Conservation (phyloP, 2,888 invertebrate genomes). For the Imbricaverruca yamaguchii region DNA sequence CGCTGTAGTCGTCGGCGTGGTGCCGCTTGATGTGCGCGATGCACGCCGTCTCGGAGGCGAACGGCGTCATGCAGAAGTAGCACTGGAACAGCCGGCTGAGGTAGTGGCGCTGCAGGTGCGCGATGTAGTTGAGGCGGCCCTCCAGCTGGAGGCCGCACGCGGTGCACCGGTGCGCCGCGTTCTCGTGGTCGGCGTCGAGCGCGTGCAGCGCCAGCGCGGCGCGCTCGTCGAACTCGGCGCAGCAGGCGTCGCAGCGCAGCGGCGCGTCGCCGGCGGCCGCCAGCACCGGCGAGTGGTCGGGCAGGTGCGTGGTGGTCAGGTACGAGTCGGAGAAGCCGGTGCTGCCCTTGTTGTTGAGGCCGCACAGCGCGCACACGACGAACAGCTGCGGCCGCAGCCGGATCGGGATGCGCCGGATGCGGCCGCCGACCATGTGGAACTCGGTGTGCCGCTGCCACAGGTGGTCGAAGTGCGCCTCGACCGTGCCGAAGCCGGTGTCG, state of each 20-base stretch:
- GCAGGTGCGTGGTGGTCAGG: constrained; percentile 3
- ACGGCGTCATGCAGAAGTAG: constrained; percentile 13
- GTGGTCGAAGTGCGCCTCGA: not conserved
- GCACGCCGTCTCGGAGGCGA: not conserved
- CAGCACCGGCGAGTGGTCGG: not conserved
- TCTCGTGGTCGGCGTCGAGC: not conserved
- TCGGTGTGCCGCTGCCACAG: constrained; percentile 10
- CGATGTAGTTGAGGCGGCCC: not conserved
- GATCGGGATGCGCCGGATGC: constrained; percentile 1
- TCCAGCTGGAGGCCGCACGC: not conserved
- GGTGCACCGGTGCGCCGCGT: not conserved
- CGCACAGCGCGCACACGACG: constrained; percentile 12
- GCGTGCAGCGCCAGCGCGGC: not conserved
- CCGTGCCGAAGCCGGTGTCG: not conserved
- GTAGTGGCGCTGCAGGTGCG: not conserved
- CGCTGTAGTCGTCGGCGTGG: constrained; percentile 14
- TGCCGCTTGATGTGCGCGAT: constrained; percentile 7
- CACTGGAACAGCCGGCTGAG: not conserved
- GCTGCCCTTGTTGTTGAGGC: constrained; percentile 10
- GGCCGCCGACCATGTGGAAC: constrained; percentile 19
- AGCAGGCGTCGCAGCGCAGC: not conserved
- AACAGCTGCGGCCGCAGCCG: constrained; percentile 22
- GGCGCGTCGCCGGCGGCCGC: not conserved
- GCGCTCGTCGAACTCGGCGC: not conserved
- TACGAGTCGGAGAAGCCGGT: not conserved